These are phyloP conservation scores for Clarias batrachus DNA, from an alignment of 2,113 vertebrate genomes.

Conservation along the genomic window DNA sequence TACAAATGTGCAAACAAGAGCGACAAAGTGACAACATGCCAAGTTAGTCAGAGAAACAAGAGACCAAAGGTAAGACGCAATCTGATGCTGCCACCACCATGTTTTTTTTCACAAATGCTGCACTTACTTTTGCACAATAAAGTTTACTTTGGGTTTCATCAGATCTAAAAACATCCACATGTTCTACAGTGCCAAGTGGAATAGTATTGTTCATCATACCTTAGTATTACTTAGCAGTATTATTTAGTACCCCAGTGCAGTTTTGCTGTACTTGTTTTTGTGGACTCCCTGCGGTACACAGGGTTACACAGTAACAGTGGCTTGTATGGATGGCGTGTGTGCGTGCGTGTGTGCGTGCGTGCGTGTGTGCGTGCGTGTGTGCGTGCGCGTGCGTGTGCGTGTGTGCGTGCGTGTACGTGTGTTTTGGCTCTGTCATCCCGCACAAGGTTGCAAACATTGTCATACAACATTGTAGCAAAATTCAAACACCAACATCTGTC, in stretches of 20 bases:
- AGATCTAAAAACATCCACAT: neutral
- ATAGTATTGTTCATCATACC: no score
- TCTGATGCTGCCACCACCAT: neutral
- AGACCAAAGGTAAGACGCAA: neutral
- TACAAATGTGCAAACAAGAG: neutral
- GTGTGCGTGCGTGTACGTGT: no score
- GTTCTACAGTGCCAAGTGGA: neutral
- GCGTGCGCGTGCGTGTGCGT: no score
- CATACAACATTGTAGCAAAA: no score
- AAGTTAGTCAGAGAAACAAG: neutral
- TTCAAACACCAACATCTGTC: no score
- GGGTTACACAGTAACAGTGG: constrained; percentile 87
- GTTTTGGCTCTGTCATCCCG: no score
- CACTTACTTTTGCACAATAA: neutral
- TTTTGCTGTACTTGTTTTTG: neutral
- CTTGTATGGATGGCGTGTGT: constrained; percentile 72
- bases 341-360: no score
- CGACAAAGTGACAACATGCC: neutral
- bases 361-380: no score
- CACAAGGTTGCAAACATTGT: no score
- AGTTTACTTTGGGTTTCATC: neutral
- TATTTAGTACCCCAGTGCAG: neutral
- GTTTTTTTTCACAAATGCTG: neutral
- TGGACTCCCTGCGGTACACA: constrained; percentile 80
- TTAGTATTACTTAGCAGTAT: neutral